Conservation (phyloP, 2,113 vertebrate species). For the Suricata suricatta region DNA sequence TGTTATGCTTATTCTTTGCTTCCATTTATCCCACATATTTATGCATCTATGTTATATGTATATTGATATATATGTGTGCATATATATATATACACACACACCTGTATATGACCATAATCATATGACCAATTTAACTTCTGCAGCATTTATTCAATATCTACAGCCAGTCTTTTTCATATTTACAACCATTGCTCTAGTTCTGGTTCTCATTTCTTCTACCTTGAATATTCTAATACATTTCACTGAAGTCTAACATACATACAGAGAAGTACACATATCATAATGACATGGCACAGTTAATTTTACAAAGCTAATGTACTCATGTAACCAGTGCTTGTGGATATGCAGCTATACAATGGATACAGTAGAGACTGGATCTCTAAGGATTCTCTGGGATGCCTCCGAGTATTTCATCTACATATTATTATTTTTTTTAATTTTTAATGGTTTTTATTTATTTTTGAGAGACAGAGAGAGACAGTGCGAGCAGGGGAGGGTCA, state of each 20-base stretch:
- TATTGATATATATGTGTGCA: neutral
- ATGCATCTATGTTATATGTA: neutral
- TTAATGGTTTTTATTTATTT: too few relatives aligned
- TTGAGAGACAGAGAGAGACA: too few relatives aligned
- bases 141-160: neutral
- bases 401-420: neutral
- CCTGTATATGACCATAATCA: too few relatives aligned
- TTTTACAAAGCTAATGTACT: neutral
- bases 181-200: neutral
- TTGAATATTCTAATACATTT: neutral
- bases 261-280: neutral
- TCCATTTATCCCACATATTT: neutral
- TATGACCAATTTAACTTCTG: neutral
- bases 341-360: neutral
- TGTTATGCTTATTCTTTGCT: neutral
- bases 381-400: neutral
- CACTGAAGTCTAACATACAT: neutral
- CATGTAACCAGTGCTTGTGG: neutral
- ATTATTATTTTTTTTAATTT: too few relatives aligned
- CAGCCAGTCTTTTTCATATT: neutral
- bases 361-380: neutral
- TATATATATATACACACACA: neutral
- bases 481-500: too few relatives aligned
- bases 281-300: neutral
- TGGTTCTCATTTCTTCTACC: neutral